phyloP scores from a whole-genome alignment of 2,797 vertebrate species.

The Todus mexicanus region DNA sequence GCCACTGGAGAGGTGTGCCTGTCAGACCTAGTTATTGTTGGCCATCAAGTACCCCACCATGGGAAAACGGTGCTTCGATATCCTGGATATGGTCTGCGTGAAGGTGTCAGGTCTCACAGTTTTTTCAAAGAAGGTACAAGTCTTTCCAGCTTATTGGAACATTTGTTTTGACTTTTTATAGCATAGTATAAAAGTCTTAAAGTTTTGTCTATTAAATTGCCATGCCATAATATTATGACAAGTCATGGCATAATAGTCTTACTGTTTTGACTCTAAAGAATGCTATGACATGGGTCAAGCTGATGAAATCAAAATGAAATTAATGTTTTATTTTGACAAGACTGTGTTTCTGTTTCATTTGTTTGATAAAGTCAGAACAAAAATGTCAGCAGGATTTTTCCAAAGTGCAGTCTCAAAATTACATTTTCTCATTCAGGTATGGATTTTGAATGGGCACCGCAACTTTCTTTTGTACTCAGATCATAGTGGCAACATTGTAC shows the following conservation, averaged over 20 bases:
- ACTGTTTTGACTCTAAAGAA: slow-evolving; percentile 52
- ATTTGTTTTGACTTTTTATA: slow-evolving; percentile 38
- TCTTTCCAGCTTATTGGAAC: slow-evolving; percentile 28
- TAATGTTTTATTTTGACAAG: slow-evolving; percentile 47
- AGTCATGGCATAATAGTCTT: slow-evolving; percentile 14
- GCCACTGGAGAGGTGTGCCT: neutral
- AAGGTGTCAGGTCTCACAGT: neutral
- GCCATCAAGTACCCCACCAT: neutral
- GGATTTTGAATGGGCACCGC: neutral
- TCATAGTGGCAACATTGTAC: neutral
- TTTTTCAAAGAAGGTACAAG: slow-evolving; percentile 11
- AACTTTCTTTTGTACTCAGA: neutral
- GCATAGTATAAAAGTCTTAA: neutral
- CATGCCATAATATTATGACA: slow-evolving; percentile 38
- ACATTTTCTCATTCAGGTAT: neutral
- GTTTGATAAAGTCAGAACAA: slow-evolving; percentile 27
- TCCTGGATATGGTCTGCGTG: neutral
- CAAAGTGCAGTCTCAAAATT: neutral
- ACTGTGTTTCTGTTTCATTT: slow-evolving; percentile 35
- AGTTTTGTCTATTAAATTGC: slow-evolving; percentile 52
- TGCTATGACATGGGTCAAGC: slow-evolving; percentile 22
- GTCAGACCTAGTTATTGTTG: neutral
- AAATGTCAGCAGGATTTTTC: slow-evolving; percentile 16
- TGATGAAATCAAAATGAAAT: slow-evolving; percentile 43
- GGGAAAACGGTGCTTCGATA: neutral